These are phyloP conservation scores for Sebastes trivittatus DNA, from an alignment of 2,797 vertebrate genomes.

Conservation along the genomic window DNA sequence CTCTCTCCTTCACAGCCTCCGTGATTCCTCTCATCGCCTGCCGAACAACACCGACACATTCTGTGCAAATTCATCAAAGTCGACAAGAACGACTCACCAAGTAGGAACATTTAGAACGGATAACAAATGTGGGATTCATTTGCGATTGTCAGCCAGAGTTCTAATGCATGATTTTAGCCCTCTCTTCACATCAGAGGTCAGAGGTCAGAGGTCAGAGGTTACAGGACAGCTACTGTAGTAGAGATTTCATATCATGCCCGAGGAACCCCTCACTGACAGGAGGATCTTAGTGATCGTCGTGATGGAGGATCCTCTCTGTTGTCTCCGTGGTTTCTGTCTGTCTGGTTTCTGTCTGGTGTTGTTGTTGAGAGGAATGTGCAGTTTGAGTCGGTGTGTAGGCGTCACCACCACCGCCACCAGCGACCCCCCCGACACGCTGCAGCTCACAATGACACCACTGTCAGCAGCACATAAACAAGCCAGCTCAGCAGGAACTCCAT, in stretches of 20 bases:
- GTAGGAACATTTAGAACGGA: too few relatives aligned
- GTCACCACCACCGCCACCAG: neutral
- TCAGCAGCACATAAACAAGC: conserved; percentile 5
- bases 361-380: conserved; percentile 37
- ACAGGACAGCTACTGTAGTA: too few relatives aligned
- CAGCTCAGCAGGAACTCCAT: too few relatives aligned
- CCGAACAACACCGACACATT: neutral
- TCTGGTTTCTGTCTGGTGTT: neutral
- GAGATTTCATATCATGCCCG: neutral
- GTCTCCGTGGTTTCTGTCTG: conserved; percentile 34
- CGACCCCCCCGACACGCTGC: neutral
- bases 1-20: fast-evolving
- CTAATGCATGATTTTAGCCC: too few relatives aligned
- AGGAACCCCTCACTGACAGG: neutral
- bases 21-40: neutral
- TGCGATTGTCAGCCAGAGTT: too few relatives aligned
- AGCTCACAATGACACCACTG: conserved; percentile 50
- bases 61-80: neutral
- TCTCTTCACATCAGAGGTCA: too few relatives aligned
- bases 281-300: too few relatives aligned
- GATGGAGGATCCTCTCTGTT: neutral
- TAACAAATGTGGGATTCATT: too few relatives aligned
- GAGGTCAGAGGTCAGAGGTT: too few relatives aligned
- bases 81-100: neutral
- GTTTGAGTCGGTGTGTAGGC: conserved; percentile 30